Conservation (phyloP, 2,797 vertebrate genomes). For the Aulostomus chinensis region DNA sequence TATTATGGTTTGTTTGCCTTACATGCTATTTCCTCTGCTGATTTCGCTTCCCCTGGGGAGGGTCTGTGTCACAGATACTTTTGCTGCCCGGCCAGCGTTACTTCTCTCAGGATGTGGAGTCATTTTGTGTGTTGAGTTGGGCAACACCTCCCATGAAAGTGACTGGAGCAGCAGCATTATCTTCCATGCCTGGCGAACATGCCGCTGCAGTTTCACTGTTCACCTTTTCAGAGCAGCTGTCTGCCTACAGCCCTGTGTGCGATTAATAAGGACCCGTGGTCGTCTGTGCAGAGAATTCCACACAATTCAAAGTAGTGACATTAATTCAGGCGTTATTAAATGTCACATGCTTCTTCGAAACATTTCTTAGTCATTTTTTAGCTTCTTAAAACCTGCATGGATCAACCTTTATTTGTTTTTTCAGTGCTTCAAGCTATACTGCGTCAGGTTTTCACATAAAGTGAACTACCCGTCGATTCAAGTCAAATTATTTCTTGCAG, state of each 20-base stretch:
- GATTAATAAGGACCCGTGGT: conserved; percentile 3
- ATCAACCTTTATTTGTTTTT: neutral
- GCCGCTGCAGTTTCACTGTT: conserved; percentile 61
- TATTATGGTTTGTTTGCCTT: conserved; percentile 94
- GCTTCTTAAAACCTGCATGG: neutral
- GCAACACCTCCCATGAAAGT: conserved; percentile 47
- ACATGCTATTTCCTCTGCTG: conserved; percentile 81
- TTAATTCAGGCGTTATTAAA: neutral
- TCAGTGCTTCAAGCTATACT: neutral
- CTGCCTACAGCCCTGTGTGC: conserved; percentile 45
- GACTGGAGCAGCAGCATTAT: conserved; percentile 59
- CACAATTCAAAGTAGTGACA: too few species aligned
- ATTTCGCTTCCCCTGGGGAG: conserved; percentile 74
- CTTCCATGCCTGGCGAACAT: conserved; percentile 50
- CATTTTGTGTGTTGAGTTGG: conserved; percentile 32
- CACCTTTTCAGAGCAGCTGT: conserved; percentile 46
- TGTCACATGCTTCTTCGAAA: neutral
- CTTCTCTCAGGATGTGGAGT: conserved; percentile 39
- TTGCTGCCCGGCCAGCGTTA: conserved; percentile 49
- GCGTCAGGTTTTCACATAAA: neutral
- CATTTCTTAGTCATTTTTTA: too few species aligned
- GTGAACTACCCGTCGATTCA: too few species aligned
- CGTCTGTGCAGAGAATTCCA: too few species aligned
- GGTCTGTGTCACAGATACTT: conserved; percentile 69
- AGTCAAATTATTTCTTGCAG: too few species aligned